Evolutionary conservation across 2,797 vertebrate species (phyloP).

Genomic region (Numenius phaeopus): DNA sequence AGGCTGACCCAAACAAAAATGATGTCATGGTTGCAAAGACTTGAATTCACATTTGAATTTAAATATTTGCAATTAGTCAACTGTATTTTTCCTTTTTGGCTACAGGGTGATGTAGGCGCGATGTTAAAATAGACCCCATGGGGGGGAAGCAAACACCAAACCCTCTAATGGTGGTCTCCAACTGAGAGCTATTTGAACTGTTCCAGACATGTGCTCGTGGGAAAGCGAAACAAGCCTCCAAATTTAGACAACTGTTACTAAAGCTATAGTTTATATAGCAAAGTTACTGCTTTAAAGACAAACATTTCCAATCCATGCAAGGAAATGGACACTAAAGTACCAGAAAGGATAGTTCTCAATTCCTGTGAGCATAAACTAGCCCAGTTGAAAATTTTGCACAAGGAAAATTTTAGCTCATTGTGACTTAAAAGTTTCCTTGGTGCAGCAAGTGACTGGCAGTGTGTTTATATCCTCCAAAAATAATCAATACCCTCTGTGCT

Average conservation of each 20-base stretch:
- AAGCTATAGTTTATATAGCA: background rate
- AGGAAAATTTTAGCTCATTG: slow-evolving; percentile 24
- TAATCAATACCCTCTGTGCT: slow-evolving; percentile 34
- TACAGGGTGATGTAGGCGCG: background rate
- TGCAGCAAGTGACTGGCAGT: background rate
- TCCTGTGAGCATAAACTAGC: background rate
- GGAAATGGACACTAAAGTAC: background rate
- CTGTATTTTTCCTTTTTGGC: slow-evolving; percentile 17
- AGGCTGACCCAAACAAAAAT: slow-evolving; percentile 26
- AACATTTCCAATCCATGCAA: slow-evolving; percentile 3
- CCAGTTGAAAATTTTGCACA: slow-evolving; percentile 6
- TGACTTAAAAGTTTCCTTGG: slow-evolving; percentile 10
- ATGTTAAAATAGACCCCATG: background rate
- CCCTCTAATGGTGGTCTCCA: background rate
- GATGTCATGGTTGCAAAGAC: slow-evolving; percentile 1
- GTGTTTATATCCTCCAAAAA: background rate
- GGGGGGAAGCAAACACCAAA: background rate
- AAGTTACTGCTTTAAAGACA: background rate
- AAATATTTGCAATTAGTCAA: background rate
- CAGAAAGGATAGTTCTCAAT: background rate
- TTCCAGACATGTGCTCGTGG: background rate
- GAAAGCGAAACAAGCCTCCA: slow-evolving; percentile 14
- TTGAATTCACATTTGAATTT: background rate
- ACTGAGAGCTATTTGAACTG: slow-evolving; percentile 20
- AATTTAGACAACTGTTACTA: slow-evolving; percentile 10